phyloP scores from a whole-genome alignment of 53 echinoderm and acorn worm genomes.

The Holothuria leucospilota region DNA sequence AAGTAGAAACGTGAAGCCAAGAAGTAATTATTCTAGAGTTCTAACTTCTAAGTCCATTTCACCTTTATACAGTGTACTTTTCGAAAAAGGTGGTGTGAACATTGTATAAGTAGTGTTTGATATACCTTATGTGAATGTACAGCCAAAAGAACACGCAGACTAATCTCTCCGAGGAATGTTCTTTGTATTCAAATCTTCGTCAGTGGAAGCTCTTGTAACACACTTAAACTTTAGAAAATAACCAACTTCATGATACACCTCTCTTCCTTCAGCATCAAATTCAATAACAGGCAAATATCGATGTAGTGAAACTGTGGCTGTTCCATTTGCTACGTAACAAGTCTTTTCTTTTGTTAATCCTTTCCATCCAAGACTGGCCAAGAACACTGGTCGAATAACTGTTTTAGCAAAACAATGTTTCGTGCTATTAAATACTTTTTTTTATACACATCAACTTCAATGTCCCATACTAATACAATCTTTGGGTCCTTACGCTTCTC shows the following conservation, averaged over 20 bases:
- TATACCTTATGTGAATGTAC: too few species aligned
- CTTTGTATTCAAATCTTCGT: background rate
- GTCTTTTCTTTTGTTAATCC: background rate
- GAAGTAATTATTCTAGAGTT: too few species aligned
- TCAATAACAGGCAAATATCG: background rate
- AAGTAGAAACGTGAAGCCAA: too few species aligned
- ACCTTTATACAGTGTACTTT: too few species aligned
- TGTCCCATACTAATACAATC: conserved; percentile 28
- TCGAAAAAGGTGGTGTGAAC: too few species aligned
- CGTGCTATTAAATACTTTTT: conserved; percentile 3
- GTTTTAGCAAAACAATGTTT: background rate
- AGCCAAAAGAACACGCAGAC: too few species aligned
- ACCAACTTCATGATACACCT: conserved; percentile 1
- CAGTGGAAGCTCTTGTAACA: background rate
- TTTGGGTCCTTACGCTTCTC: conserved; percentile 2
- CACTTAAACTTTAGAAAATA: conserved; percentile 5
- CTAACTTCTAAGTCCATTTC: too few species aligned
- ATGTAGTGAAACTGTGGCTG: conserved; percentile 21
- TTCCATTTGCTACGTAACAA: background rate
- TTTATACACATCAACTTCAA: background rate
- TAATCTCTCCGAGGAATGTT: background rate
- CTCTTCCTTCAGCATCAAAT: background rate
- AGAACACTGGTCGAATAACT: background rate
- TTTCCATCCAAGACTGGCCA: conserved; percentile 14
- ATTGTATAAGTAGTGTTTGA: too few species aligned